phyloP scores from a whole-genome alignment of 1,140 invertebrate genomes.

The Drosophila pseudoananassae region DNA sequence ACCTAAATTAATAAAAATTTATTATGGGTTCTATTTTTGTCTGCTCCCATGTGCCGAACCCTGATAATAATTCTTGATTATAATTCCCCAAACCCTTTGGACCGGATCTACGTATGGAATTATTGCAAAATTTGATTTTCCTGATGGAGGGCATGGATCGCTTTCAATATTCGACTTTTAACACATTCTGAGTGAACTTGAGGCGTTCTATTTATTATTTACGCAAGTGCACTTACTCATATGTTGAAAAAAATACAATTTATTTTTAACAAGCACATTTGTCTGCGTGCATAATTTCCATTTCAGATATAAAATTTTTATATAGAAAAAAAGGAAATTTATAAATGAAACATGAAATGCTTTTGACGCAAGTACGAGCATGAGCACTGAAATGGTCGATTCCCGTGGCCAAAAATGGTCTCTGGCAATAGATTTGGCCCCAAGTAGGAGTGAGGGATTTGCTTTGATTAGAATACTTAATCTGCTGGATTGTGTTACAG shows the following conservation, averaged over 20 bases:
- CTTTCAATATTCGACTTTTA: conserved; percentile 53
- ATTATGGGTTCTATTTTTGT: conserved; percentile 25
- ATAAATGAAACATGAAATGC: conserved; percentile 47
- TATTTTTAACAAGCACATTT: conserved; percentile 36
- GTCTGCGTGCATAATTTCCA: conserved; percentile 22
- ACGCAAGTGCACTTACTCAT: conserved; percentile 67
- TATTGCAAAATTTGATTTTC: not conserved
- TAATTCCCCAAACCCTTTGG: conserved; percentile 12
- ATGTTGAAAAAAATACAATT: conserved; percentile 26
- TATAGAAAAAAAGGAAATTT: conserved; percentile 47
- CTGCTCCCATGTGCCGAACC: not conserved
- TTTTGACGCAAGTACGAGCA: conserved; percentile 51
- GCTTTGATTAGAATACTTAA: not conserved
- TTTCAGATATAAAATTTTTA: conserved; percentile 32
- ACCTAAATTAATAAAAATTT: conserved; percentile 16
- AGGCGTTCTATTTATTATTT: conserved; percentile 63
- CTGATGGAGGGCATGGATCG: conserved; percentile 17
- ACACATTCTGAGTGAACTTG: conserved; percentile 43
- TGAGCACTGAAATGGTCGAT: conserved; percentile 28
- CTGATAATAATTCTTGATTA: conserved; percentile 29
- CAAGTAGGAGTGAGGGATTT: not conserved
- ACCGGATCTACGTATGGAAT: not conserved
- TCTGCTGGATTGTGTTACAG: not conserved
- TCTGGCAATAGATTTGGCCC: conserved; percentile 32
- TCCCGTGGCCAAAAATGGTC: conserved; percentile 31